Base-by-base conservation (phyloP, 2,888 invertebrate species). In the Leptinotarsa juncta region DNA sequence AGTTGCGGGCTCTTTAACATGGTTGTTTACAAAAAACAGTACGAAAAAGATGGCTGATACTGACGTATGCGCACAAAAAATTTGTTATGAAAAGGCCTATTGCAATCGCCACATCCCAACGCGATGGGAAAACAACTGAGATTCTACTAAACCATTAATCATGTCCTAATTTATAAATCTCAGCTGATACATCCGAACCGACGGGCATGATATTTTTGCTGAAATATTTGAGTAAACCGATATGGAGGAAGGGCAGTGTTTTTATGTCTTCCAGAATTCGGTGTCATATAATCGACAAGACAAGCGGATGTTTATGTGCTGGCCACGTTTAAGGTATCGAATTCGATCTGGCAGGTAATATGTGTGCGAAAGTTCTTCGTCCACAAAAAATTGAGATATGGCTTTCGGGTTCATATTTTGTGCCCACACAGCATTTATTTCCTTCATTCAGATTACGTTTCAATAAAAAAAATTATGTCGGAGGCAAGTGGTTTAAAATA, bases 261-360 rank as follows among this genome's bases (percentile, higher is more conserved):
- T 26, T 75, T 75, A 77, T 73, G 73, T 73, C 75, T 69, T 72
- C 71, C 67, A 49, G 67, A 65, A 67, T 74, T 69, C 65, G 77
- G 71, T 77, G 72, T 77, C 75, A 67, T 67, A 72, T 77, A 73
- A 70, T 73, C 67, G 72, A 65, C 75, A 72, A 65, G 66, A 72
- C 65, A 71, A 65, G 75, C 77, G 77, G 77, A 77, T 77, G 77
- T 75, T 75, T 73, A 73, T 66, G 66, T 73, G 73, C 66, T 68
- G 68, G 60, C 60, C 77, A 72, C 72, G 75, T 72, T 77, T 77
- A 55, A 67, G 73, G 79, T 78, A 73, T 78, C 73, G 77, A 65
- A 79, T 79, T 79, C 73, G 75, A 77, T 71, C 65, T 72, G 65
- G 70, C 73, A 76, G 76, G 71, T 75, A 77, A 76, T 71, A 74